Percentiles rank a stretch among this genome's conserved stretches.
Conservation (phyloP, 1,140 invertebrate genomes). For the Trachymyrmex septentrionalis region DNA sequence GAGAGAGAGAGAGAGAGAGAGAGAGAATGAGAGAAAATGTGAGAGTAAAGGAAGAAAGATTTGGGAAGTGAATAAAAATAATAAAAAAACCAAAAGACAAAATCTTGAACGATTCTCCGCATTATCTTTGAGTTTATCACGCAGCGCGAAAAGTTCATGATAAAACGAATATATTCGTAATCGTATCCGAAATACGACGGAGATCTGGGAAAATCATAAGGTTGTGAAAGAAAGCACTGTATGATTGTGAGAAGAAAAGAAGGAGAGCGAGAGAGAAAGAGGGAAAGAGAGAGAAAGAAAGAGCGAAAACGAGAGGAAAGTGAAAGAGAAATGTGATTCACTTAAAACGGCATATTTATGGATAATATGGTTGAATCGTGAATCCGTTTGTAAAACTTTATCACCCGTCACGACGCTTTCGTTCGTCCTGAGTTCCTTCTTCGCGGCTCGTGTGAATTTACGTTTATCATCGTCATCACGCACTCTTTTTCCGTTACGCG, state of each 20-base stretch:
- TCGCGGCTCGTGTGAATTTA: conserved; percentile 7
- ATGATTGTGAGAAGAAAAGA: conserved; percentile 36
- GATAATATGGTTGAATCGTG: conserved; percentile 85
- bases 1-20: conserved; percentile 2
- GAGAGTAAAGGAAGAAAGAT: not conserved
- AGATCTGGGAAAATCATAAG: conserved; percentile 29
- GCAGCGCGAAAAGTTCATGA: not conserved
- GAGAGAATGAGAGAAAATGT: not conserved
- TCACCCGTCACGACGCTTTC: conserved; percentile 53
- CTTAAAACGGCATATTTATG: conserved; percentile 63
- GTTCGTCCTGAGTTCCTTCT: conserved; percentile 56
- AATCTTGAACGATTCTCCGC: conserved; percentile 28
- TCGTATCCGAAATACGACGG: conserved; percentile 19
- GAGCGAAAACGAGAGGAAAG: conserved; percentile 27
- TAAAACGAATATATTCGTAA: conserved; percentile 17
- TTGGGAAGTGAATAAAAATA: not conserved
- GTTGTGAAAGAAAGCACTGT: conserved; percentile 9
- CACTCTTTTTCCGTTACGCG: conserved; percentile 59
- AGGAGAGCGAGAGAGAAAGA: conserved; percentile 2
- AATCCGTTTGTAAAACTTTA: conserved; percentile 79
- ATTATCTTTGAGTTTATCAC: conserved; percentile 21
- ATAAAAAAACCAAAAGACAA: not conserved
- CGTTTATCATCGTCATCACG: conserved; percentile 49
- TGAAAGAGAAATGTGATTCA: conserved; percentile 34
- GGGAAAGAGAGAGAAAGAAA: conserved; percentile 22